These are phyloP conservation scores for Laodelphax striatellus DNA, from an alignment of 1,140 invertebrate species.

Conservation along the genomic window DNA sequence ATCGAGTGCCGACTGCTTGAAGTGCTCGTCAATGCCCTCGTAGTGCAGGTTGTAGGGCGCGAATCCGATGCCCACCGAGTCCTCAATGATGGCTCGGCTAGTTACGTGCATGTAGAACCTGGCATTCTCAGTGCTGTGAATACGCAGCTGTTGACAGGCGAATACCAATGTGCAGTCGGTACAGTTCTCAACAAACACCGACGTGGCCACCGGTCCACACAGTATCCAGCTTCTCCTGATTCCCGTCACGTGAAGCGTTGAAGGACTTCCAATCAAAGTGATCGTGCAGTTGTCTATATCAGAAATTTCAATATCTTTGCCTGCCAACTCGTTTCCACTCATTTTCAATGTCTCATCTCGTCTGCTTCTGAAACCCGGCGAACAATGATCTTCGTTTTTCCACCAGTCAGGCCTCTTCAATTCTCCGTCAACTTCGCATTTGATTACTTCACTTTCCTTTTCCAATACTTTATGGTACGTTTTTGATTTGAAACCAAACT, in stretches of 20 bases:
- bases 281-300: constrained; percentile 66
- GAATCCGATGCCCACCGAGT: constrained; percentile 65
- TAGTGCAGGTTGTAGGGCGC: constrained; percentile 80
- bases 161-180: constrained; percentile 65
- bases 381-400: constrained; percentile 23
- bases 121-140: constrained; percentile 67
- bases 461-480: constrained; percentile 29
- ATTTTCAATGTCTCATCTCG: constrained; percentile 50
- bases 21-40: constrained; percentile 59
- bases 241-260: constrained; percentile 73
- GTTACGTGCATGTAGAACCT: constrained; percentile 86
- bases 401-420: constrained; percentile 28
- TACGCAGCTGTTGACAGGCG: constrained; percentile 87
- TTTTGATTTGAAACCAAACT: constrained; percentile 76
- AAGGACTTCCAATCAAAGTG: constrained; percentile 70
- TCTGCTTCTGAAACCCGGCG: constrained; percentile 47
- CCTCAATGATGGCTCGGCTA: constrained; percentile 90
- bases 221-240: constrained; percentile 62
- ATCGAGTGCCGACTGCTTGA: constrained; percentile 59
- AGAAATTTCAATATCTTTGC: constrained; percentile 71
- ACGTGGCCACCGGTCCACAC: constrained; percentile 79
- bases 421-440: constrained; percentile 26
- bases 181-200: constrained; percentile 81
- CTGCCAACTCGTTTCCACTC: constrained; percentile 52
- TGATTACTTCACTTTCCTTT: constrained; percentile 30